A percentile compares a stretch with the other conserved stretches of the same genome.
These are phyloP conservation scores for Saccostrea echinata DNA, from an alignment of 1,140 invertebrate genomes.

Conservation along the genomic window DNA sequence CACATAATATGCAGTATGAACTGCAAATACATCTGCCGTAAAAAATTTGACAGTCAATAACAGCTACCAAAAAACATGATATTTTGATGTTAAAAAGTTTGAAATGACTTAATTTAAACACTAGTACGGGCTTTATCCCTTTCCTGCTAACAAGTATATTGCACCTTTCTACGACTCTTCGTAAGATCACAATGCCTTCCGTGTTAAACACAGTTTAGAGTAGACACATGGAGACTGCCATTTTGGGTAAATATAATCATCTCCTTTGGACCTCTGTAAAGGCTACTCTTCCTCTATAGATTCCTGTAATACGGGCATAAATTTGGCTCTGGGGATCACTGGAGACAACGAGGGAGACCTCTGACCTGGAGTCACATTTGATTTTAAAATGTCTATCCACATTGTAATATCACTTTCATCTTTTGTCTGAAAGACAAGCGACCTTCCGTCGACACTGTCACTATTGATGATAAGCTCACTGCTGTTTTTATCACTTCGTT, in stretches of 20 bases:
- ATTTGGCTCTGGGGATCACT: constrained; percentile 17
- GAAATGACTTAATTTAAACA: too few relatives aligned
- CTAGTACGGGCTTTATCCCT: not conserved
- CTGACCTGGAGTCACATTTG: not conserved
- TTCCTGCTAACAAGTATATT: not conserved
- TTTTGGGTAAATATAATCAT: too few relatives aligned
- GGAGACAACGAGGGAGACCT: constrained; percentile 41
- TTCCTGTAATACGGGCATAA: constrained; percentile 51
- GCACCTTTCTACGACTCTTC: not conserved
- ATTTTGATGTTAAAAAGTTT: too few relatives aligned
- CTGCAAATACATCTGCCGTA: too few relatives aligned
- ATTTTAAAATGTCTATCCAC: not conserved
- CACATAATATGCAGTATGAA: not conserved
- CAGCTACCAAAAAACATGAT: too few relatives aligned
- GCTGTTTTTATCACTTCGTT: not conserved
- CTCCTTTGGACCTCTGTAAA: too few relatives aligned
- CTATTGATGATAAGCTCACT: not conserved
- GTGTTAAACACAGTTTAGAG: too few relatives aligned
- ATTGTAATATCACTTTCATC: not conserved
- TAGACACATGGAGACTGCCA: too few relatives aligned
- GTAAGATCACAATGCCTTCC: not conserved
- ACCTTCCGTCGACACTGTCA: not conserved
- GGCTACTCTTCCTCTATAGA: constrained; percentile 41
- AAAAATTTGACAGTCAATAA: not conserved
- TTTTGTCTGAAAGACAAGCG: not conserved